These are phyloP conservation scores for Heteromurus nitidus DNA, from an alignment of 2,888 invertebrate genomes.

Conservation along the genomic window DNA sequence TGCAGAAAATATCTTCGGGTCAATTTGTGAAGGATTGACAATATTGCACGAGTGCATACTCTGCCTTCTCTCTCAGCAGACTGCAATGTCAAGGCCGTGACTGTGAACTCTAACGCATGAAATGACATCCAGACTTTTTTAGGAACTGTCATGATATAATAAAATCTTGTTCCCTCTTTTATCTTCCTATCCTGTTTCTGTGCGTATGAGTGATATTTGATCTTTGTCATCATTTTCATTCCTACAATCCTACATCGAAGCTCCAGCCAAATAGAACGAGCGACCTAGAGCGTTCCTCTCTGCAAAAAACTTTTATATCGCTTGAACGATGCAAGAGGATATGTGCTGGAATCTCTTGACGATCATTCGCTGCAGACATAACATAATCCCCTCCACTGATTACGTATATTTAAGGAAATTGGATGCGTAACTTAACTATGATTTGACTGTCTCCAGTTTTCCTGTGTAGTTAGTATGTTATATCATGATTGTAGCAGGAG, in stretches of 20 bases:
- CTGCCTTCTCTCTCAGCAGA: slow-evolving; percentile 4
- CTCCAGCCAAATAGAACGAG: too few species aligned
- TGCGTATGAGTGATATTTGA: too few species aligned
- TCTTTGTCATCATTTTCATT: too few species aligned
- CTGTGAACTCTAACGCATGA: not conserved
- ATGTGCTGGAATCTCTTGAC: slow-evolving; percentile 18
- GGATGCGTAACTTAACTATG: slow-evolving; percentile 33
- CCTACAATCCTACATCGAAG: too few species aligned
- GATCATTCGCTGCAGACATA: slow-evolving; percentile 35
- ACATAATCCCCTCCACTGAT: slow-evolving; percentile 47
- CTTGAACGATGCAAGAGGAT: not conserved
- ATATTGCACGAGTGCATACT: slow-evolving; percentile 52
- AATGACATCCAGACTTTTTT: too few species aligned
- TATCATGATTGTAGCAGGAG: slow-evolving; percentile 32
- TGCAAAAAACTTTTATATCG: not conserved
- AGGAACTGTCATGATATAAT: too few species aligned
- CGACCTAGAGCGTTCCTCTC: too few species aligned
- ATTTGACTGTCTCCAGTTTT: slow-evolving; percentile 16
- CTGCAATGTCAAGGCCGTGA: slow-evolving; percentile 60
- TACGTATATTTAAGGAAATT: slow-evolving; percentile 57
- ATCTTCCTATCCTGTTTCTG: too few species aligned
- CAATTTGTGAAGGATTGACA: slow-evolving; percentile 60
- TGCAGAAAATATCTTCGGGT: slow-evolving; percentile 31
- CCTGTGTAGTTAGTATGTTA: not conserved
- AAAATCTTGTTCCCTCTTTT: too few species aligned